Evolutionary conservation across 2,797 vertebrate species (phyloP).

Genomic region (Chelon auratus): DNA sequence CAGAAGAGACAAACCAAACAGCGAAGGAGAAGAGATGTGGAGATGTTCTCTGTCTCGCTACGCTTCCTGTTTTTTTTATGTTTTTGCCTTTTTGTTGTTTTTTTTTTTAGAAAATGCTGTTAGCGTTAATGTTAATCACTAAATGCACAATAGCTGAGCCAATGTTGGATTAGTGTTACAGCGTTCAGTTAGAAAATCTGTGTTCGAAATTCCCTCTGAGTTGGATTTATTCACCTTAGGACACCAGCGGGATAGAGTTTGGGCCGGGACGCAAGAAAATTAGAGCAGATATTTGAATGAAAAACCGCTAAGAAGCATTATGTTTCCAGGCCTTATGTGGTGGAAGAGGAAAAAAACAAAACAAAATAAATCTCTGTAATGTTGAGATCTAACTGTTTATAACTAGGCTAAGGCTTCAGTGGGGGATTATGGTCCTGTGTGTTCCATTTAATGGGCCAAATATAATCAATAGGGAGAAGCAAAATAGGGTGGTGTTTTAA

Average conservation of each 20-base stretch:
- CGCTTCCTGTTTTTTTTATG: constrained; percentile 11
- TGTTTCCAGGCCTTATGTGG: neutral
- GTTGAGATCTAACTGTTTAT: neutral
- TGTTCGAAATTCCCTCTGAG: constrained; percentile 7
- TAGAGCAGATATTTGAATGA: neutral
- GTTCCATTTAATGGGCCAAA: constrained; percentile 39
- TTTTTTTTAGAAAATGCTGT: constrained; percentile 33
- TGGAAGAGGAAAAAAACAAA: neutral
- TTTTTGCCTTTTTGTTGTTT: neutral
- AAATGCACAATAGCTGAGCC: constrained; percentile 56
- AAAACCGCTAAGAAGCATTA: neutral
- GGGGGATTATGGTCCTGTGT: constrained; percentile 11
- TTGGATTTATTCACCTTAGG: neutral
- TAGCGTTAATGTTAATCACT: constrained; percentile 47
- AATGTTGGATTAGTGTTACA: constrained; percentile 19
- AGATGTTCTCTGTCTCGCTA: constrained; percentile 2
- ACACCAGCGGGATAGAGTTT: constrained; percentile 6
- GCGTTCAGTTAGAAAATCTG: constrained; percentile 1
- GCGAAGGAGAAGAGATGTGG: constrained; percentile 15
- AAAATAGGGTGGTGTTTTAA: constrained; percentile 9
- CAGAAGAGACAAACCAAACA: constrained; percentile 69
- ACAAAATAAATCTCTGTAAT: neutral
- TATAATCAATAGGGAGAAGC: constrained; percentile 18
- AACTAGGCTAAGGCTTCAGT: neutral
- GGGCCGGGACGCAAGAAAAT: neutral